phyloP scores from a whole-genome alignment of 2,113 vertebrate species.

The Bungarus multicinctus region DNA sequence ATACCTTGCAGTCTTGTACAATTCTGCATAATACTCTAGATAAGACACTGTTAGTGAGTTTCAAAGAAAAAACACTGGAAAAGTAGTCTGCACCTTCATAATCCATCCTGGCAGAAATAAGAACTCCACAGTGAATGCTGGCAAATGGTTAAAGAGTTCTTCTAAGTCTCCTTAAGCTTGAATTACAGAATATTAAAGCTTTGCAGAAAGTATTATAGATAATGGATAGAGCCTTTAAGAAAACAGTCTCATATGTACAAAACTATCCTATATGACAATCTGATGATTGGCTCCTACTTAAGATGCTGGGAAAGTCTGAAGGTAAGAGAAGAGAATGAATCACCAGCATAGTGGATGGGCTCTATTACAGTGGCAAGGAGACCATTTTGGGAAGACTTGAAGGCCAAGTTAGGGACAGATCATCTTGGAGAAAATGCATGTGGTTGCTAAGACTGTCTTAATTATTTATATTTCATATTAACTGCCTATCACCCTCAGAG shows the following conservation, averaged over 20 bases:
- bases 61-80: slow-evolving; percentile 33
- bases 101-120: slow-evolving; percentile 46
- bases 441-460: neutral
- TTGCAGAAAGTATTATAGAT: slow-evolving; percentile 51
- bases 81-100: slow-evolving; percentile 39
- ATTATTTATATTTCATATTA: too few species aligned
- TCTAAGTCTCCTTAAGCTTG: slow-evolving; percentile 56
- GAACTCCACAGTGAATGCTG: slow-evolving; percentile 32
- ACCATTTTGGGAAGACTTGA: neutral
- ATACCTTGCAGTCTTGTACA: neutral
- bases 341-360: neutral
- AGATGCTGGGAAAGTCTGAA: neutral
- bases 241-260: neutral
- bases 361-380: neutral
- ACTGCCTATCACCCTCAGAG: too few species aligned
- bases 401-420: neutral
- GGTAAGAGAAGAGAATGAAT: neutral
- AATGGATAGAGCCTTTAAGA: slow-evolving; percentile 46
- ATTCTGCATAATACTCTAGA: slow-evolving; percentile 36
- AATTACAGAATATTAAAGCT: slow-evolving; percentile 47
- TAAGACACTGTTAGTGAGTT: slow-evolving; percentile 40
- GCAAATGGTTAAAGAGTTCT: slow-evolving; percentile 48
- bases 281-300: slow-evolving; percentile 22
- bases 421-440: neutral
- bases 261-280: slow-evolving; percentile 43